Percentiles rank a stretch among this genome's conserved stretches.
These are phyloP conservation scores for Sinocyclocheilus grahami DNA, from an alignment of 2,113 vertebrate genomes.

Conservation along the genomic window DNA sequence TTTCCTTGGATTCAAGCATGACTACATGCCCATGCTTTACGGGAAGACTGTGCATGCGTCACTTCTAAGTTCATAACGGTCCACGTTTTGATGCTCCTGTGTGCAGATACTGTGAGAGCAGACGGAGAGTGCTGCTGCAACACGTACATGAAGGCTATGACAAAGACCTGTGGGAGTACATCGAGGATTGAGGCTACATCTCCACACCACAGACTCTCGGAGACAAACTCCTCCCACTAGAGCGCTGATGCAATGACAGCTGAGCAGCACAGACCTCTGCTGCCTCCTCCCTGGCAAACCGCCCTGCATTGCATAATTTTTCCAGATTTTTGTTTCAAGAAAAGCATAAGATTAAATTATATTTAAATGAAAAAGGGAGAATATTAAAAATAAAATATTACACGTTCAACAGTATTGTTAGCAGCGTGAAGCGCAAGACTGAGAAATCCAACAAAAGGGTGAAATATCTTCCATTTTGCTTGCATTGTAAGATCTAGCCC, in stretches of 20 bases:
- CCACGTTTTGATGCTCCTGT: slow-evolving; percentile 10
- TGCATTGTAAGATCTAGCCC: slow-evolving; percentile 88
- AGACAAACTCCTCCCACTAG: slow-evolving; percentile 87
- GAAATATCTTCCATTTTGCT: slow-evolving; percentile 80
- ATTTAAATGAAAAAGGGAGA: slow-evolving; percentile 94
- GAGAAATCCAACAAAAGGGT: slow-evolving; percentile 66
- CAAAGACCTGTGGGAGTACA: slow-evolving; percentile 99
- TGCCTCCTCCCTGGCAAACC: slow-evolving; percentile 80
- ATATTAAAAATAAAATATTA: slow-evolving; percentile 85
- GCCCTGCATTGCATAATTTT: slow-evolving; percentile 80
- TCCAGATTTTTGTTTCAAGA: slow-evolving; percentile 83
- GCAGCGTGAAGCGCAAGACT: slow-evolving; percentile 83
- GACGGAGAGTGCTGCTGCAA: slow-evolving; percentile 97
- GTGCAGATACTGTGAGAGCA: slow-evolving; percentile 99
- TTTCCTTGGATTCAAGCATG: no score
- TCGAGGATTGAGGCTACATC: slow-evolving; percentile 92
- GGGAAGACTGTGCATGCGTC: no score
- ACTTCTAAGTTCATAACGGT: neutral
- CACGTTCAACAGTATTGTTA: slow-evolving; percentile 99
- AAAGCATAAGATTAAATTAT: slow-evolving; percentile 96
- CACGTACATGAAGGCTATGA: slow-evolving; percentile 99
- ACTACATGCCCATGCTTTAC: no score
- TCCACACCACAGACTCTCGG: slow-evolving; percentile 86
- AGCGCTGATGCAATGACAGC: slow-evolving; percentile 89
- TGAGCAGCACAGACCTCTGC: slow-evolving; percentile 77